Base-by-base conservation (phyloP, 2,113 vertebrate species). In the Pterophyllum scalare region DNA sequence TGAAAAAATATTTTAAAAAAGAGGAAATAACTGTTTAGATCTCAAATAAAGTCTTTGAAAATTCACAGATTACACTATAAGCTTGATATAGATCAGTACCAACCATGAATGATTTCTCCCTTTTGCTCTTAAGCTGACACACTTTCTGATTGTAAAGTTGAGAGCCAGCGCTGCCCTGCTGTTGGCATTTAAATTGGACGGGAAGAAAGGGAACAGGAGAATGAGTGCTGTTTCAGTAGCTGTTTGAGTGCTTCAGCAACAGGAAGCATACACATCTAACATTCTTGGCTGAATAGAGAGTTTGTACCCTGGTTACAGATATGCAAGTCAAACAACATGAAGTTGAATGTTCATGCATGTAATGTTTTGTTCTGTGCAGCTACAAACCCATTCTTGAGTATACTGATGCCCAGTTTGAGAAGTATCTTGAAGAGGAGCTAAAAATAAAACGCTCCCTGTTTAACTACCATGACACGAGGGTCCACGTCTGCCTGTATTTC, bases 361-460 rank as follows among this genome's bases (percentile, higher is more conserved):
- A 9, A 40, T 13, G 35, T 31, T 38, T 65, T 84, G 84, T 90
- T 87, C 92, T 96, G 81, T 97, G 94, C 96, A 99, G 98, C 96
- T 97, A 96, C 94, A 98, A 97, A 94, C 97, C 98, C 19, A 97
- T 99, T 28, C 96, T 97, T n/a, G 97, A 99, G 86, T 99, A 99
- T 92, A 98, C 99, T 82, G 98, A 99, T 7, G 92, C 96, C 74
- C 98, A 99, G 96, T 99, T 98, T 96, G 98, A 97, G 92, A 97
- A 93, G n/a, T 99, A 97, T 91, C 95, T 99, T 1, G 97, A 99
- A 93, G 98, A 99, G 54, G 98, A 99, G 91, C 93, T 99, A 78
- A 99, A 98, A 91, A 99, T 99, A 59, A 98, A 96, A 46, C 97
- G 98, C 0, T 98, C 97, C 1, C 96, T 99, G 26, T 97, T 95